Percentiles rank a stretch among this genome's conserved stretches.
phyloP scores from a whole-genome alignment of 2,113 vertebrate species.

The Heteronetta atricapilla region DNA sequence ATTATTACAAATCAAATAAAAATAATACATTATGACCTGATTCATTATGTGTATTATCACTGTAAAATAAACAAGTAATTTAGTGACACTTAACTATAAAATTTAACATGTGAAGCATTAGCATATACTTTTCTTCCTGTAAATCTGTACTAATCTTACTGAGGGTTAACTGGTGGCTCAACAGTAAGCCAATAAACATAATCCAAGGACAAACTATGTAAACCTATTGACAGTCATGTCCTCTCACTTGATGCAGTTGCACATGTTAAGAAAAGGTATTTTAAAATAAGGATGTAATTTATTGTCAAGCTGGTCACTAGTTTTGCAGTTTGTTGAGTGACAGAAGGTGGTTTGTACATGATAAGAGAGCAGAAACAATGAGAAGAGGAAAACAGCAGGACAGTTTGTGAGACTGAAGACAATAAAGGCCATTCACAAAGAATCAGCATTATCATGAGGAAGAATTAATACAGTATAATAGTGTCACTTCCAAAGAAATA shows the following conservation, averaged over 20 bases:
- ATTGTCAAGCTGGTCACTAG: background rate
- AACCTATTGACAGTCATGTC: background rate
- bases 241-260: background rate
- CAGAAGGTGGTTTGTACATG: background rate
- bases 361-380: background rate
- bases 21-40: background rate
- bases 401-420: background rate
- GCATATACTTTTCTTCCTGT: slow-evolving; percentile 13
- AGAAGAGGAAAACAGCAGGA: background rate
- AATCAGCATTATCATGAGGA: background rate
- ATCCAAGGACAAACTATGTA: background rate
- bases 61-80: background rate
- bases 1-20: background rate
- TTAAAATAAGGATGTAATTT: background rate
- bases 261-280: background rate
- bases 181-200: slow-evolving; percentile 1
- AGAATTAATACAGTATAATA: background rate
- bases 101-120: background rate
- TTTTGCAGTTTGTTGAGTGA: background rate
- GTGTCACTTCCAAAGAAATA: background rate
- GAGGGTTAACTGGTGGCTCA: background rate
- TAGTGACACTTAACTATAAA: background rate
- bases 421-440: background rate
- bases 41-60: background rate
- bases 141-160: slow-evolving; percentile 14